Evolutionary conservation across 1,140 invertebrate species (phyloP).

Genomic region (Cotesia glomerata): DNA sequence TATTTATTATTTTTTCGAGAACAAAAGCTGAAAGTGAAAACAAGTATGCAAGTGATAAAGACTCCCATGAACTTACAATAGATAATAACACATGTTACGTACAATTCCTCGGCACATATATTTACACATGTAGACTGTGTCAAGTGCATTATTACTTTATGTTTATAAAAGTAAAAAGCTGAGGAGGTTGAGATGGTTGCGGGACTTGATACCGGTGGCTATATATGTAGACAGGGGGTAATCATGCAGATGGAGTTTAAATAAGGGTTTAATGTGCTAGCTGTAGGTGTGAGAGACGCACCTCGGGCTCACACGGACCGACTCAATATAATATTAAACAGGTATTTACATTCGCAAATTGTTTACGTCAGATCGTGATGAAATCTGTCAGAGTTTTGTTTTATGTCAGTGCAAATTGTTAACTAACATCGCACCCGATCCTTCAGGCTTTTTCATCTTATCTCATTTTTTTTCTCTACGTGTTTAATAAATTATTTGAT

Average conservation of each 20-base stretch:
- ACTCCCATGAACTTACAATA: constrained; percentile 21
- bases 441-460: constrained; percentile 9
- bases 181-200: background rate
- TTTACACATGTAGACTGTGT: background rate
- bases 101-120: background rate
- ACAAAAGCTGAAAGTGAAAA: constrained; percentile 33
- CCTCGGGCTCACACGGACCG: constrained; percentile 41
- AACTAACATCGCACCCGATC: background rate
- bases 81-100: too few species aligned
- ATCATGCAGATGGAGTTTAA: constrained; percentile 10
- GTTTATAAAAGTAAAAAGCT: constrained; percentile 19
- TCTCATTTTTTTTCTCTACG: background rate
- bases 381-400: constrained; percentile 59
- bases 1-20: background rate
- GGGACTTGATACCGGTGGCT: background rate
- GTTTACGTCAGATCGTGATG: constrained; percentile 61
- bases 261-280: constrained; percentile 22
- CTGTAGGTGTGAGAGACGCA: constrained; percentile 32
- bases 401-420: background rate
- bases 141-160: constrained; percentile 15
- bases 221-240: constrained; percentile 1
- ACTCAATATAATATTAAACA: constrained; percentile 50
- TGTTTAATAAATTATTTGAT: background rate
- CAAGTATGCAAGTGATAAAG: background rate
- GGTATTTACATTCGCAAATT: constrained; percentile 63